Base-by-base conservation (phyloP, 2,797 vertebrate species). In the Muraenolepis orangiensis region DNA sequence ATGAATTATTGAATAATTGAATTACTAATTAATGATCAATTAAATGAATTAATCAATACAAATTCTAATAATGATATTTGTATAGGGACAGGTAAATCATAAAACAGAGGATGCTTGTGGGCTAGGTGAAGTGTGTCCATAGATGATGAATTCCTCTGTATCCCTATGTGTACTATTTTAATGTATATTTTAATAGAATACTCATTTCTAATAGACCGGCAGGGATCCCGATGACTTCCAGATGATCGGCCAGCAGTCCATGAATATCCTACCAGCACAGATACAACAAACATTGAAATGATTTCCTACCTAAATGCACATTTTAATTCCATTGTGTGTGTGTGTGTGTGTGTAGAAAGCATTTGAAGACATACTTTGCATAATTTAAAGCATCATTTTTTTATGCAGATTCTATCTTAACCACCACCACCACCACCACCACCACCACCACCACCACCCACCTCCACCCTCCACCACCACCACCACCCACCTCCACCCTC, bases 191-290 rank as follows among this genome's bases (percentile, higher is more conserved):
- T 84, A 83, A 87, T 92, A 92, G 88, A 82, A 87, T 88, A 91
- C 91, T 91, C 92, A 86, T 91, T 91, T 90, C 91, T 94, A 91
- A 93, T 91, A 89, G 91, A 95, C 96, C 93, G 94, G 86, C 77
- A 40, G 91, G 86, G 89, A 75, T 90, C 91, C 92, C 93, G 94
- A 96, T 95, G 92, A 94, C 88, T 90, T 93, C 92, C 95, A 94
- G 95, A 96, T 95, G 94, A 96, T 92, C 94, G 80, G 91, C 91
- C 88, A 87, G 90, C 93, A 91, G 94, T 93, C 92, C 91, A 89
- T 93, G 94, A 93, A 93, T 70, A 34, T 69, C 66, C 61, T n/a
- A n/a, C n/a, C n/a, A n/a, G n/a, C n/a, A n/a, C 13, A 46, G 16
- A 16, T 13, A 46, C 14, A 3, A 13, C 42, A 46, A 46, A 6